A percentile compares a stretch with the other conserved stretches of the same genome.
Evolutionary conservation across 2,113 vertebrate species (phyloP).

Genomic region (Alaudala cheleensis): DNA sequence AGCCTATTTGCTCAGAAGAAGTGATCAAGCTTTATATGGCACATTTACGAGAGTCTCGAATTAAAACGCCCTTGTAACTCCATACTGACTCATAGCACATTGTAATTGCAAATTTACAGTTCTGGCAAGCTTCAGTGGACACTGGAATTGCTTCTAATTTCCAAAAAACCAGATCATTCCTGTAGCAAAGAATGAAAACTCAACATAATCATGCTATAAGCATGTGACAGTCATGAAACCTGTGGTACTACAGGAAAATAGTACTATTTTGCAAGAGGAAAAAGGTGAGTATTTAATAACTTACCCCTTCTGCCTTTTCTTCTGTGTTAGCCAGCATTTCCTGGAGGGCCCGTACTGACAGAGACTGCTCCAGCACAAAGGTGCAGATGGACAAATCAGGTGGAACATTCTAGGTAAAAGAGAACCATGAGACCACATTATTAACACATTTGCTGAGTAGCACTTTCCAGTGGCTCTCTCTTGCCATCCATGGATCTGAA

Average conservation of each 20-base stretch:
- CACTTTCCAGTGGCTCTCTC: not conserved
- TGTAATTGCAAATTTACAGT: not conserved
- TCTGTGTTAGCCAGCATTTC: slow-evolving; percentile 95
- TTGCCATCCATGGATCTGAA: not conserved
- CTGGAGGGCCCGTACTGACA: slow-evolving; percentile 93
- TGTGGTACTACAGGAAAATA: not conserved
- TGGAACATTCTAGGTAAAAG: slow-evolving; percentile 89
- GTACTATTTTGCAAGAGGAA: not conserved
- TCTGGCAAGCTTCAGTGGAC: not conserved
- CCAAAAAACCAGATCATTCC: not conserved
- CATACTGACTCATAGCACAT: not conserved
- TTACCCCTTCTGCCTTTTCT: slow-evolving; percentile 91
- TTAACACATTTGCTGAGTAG: not conserved
- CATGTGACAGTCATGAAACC: not conserved
- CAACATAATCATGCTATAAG: not conserved
- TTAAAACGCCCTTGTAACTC: not conserved
- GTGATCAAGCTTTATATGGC: not conserved
- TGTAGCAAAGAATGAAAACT: not conserved
- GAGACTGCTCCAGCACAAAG: slow-evolving; percentile 95
- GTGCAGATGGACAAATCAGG: slow-evolving; percentile 97
- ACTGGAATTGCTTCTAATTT: not conserved
- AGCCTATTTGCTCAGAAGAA: not conserved
- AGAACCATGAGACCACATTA: slow-evolving; percentile 14
- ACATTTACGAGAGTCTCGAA: not conserved
- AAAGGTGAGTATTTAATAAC: slow-evolving; percentile 35